Evolutionary conservation across 2,113 vertebrate genomes (phyloP).

Genomic region (Carassius carassius): DNA sequence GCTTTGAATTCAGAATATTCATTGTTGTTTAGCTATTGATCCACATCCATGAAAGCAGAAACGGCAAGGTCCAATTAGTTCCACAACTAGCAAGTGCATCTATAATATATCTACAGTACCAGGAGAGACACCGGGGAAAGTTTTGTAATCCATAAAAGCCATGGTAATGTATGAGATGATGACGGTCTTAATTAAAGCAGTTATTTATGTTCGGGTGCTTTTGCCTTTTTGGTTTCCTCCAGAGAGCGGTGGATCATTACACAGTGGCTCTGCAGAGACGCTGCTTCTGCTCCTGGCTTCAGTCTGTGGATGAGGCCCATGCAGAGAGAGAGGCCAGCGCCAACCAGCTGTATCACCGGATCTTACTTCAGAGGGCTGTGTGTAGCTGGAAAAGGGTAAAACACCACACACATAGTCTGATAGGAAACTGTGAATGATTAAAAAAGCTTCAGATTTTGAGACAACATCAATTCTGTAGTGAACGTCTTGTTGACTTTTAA

Average conservation of each 20-base stretch:
- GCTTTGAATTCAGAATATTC: conserved; percentile 4
- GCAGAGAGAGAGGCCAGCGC: conserved; percentile 75
- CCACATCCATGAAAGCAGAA: conserved; percentile 36
- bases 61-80: conserved; percentile 11
- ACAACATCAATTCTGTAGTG: too few relatives aligned
- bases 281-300: conserved; percentile 79
- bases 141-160: background rate
- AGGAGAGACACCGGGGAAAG: conserved; percentile 1
- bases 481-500: too few relatives aligned
- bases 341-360: conserved; percentile 69
- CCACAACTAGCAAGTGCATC: background rate
- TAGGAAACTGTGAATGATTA: background rate
- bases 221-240: conserved; percentile 53
- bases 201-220: conserved; percentile 42
- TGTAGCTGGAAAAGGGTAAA: conserved; percentile 81
- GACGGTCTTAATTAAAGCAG: conserved; percentile 33
- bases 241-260: conserved; percentile 84
- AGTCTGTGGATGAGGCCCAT: conserved; percentile 63
- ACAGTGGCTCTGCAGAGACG: conserved; percentile 71
- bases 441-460: background rate
- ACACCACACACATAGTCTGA: background rate
- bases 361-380: conserved; percentile 76
- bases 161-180: conserved; percentile 26
- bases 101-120: background rate
- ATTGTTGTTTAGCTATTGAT: conserved; percentile 47